Conservation (phyloP, 2,888 invertebrate genomes). For the Phanerotoma sp. region DNA sequence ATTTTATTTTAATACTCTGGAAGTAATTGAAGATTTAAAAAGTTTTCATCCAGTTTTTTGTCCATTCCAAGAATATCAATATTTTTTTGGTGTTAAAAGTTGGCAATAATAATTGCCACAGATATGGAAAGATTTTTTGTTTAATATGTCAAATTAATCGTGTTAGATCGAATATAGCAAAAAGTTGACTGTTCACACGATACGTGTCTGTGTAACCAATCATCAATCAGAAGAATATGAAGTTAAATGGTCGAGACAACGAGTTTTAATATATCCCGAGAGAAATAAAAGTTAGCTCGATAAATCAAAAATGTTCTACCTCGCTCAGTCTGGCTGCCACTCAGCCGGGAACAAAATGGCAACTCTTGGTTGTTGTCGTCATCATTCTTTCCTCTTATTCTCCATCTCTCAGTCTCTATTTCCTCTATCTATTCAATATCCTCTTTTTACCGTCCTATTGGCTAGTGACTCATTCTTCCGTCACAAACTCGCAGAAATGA, state of each 20-base stretch:
- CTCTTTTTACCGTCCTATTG: slow-evolving; percentile 8
- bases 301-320: slow-evolving; percentile 57
- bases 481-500: slow-evolving; percentile 43
- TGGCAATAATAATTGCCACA: too few species aligned
- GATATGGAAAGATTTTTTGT: not conserved
- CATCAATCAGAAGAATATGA: slow-evolving; percentile 51
- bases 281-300: slow-evolving; percentile 56
- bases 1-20: too few species aligned
- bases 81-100: not conserved
- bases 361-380: slow-evolving; percentile 30
- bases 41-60: too few species aligned
- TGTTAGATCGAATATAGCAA: not conserved
- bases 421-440: slow-evolving; percentile 21
- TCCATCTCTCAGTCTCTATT: slow-evolving; percentile 28
- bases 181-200: slow-evolving; percentile 16
- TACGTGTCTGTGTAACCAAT: slow-evolving; percentile 34
- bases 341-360: slow-evolving; percentile 45
- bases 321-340: slow-evolving; percentile 43
- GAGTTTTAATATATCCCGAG: slow-evolving; percentile 56
- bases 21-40: too few species aligned
- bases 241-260: slow-evolving; percentile 56
- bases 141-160: not conserved
- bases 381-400: slow-evolving; percentile 19
- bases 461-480: not conserved
- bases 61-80: not conserved